Base-by-base conservation (phyloP, 2,797 vertebrate genomes). In the Hemitrygon akajei region DNA sequence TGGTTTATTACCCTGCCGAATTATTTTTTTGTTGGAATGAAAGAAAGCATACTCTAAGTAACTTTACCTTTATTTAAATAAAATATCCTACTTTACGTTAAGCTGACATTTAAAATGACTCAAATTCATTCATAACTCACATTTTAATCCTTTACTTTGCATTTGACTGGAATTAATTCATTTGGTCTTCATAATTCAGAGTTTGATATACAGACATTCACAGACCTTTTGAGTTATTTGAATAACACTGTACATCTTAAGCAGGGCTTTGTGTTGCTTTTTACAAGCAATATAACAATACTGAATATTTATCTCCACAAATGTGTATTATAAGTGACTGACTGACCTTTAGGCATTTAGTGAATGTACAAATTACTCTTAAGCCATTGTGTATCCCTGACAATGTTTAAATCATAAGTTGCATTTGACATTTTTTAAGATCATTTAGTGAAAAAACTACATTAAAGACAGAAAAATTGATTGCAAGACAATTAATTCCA, bases 321-420 rank as follows among this genome's bases (percentile, higher is more conserved):
- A 93, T 76, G 71, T 93, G 91, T 56, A 75, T 93, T 93, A 93
- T 76, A 93, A 93, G 76, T 75, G 91, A 75, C 91, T 93, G 37
- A 56, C 40, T 93, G 71, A 93, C 91, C 91, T 93, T 93, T 93
- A 75, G 91, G 37, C 71, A 93, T 91, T 93, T 93, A 93, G 91
- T 69, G 30, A 76, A 58, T 93, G 40, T 93, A 93, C 91, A 93
- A 93, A 93, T 93, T 93, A 93, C 91, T 93, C 76, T 93, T 73
- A 71, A 93, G 91, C 91, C 91, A 76, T 93, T 76, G 40, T 93
- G 91, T 34, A 76, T 93, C 71, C 91, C 91, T 75, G 37, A 93
- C 91, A 93, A 93, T 93, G 91, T 76, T 93, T 93, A 93, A 93
- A 93, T 93, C 91, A 93, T 93, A 93, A 93, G 91, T 93, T 93